Evolutionary conservation across 2,888 invertebrate species (phyloP), one percentile per base, ranked within the genome.

Genomic region (Pseudoips prasinana): DNA sequence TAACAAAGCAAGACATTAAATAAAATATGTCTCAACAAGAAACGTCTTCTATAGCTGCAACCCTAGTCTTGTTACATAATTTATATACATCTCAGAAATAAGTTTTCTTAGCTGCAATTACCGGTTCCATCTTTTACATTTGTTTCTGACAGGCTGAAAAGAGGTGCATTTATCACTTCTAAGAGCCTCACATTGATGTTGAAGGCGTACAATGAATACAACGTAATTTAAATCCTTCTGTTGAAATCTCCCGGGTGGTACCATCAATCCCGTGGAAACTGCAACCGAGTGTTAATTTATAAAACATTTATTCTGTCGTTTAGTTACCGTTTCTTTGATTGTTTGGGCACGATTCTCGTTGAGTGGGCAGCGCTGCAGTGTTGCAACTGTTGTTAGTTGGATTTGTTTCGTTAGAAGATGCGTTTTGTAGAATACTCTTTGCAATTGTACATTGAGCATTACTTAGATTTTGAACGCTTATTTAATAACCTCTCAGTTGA

Each of bases 141-240:
- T 62, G 48, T 57, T 59, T 62, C 69, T 57, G 56, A 57, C 57
- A 54, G 61, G 62, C 60, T 81, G 75, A 81, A 79, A 79, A 74
- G 75, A 65, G 36, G 55, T 51, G 64, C 75, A 83, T 85, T 82
- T 77, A 80, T 82, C 79, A 79, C 67, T 60, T 64, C 58, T 46
- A 57, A 61, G 67, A 63, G 62, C 62, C 59, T 54, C 53, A 66
- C 69, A 74, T 73, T 72, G 71, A 75, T 64, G 67, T 59, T 60
- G 65, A 47, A 67, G 72, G 64, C 69, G 57, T 56, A 59, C 58
- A 64, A 70, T 80, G 80, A 79, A 77, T 79, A 66, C 70, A 48
- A 52, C 58, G 69, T 73, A 74, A 81, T 79, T 80, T 78, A 74
- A 74, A 74, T 75, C 67, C 62, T 60, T 59, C 51, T 64, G 68